Evolutionary conservation across 2,888 invertebrate species (phyloP).

Genomic region (Morinoia aosen): DNA sequence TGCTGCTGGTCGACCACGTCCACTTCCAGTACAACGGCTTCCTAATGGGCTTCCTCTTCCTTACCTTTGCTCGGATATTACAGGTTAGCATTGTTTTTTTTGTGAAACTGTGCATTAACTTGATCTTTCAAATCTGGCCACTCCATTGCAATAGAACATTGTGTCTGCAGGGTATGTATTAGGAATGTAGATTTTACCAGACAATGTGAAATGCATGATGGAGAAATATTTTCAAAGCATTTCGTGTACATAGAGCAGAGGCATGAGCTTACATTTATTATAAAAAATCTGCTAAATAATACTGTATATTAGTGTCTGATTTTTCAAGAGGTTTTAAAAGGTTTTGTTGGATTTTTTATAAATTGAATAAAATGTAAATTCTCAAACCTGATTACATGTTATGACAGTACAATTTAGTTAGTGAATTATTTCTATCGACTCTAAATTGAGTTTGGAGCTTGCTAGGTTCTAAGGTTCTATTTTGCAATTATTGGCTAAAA

Average conservation of each 20-base stretch:
- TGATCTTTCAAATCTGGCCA: neutral
- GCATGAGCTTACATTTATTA: neutral
- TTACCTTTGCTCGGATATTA: conserved; percentile 83
- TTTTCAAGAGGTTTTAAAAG: neutral
- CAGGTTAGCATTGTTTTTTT: conserved; percentile 72
- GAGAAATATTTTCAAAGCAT: neutral
- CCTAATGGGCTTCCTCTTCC: conserved; percentile 86
- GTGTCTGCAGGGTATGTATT: neutral
- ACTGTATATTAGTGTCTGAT: neutral
- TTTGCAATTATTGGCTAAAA: too few species aligned
- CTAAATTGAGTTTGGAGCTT: too few species aligned
- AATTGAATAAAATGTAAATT: too few species aligned
- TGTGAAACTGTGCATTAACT: neutral
- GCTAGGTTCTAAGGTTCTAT: too few species aligned
- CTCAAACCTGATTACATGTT: too few species aligned
- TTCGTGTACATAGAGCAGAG: neutral
- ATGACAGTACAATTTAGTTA: too few species aligned
- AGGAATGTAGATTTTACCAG: conserved; percentile 32
- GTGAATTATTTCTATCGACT: too few species aligned
- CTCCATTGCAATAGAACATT: neutral
- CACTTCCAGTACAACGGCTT: conserved; percentile 99
- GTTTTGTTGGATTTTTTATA: neutral
- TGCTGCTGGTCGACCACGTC: conserved; percentile 94
- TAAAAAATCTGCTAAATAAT: neutral
- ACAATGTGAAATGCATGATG: neutral